Base-by-base conservation (phyloP, 2,113 vertebrate species). In the Cacatua alba region DNA sequence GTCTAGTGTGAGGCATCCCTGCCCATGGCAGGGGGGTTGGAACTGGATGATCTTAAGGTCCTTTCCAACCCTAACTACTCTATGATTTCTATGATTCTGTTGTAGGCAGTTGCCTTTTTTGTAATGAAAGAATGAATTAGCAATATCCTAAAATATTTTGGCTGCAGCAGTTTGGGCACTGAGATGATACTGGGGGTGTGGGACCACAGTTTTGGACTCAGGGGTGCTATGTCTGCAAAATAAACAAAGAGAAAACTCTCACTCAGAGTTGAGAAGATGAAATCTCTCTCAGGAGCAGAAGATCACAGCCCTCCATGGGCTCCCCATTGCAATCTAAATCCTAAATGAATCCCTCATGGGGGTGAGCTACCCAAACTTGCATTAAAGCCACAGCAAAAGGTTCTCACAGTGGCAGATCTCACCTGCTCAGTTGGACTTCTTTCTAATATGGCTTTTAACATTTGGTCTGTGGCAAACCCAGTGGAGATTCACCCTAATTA, bases 371-470 rank as follows among this genome's bases (percentile, higher is more conserved):
- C 82, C 65, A 55, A 71, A 62, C 49, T 71, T 55, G 48, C 57
- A 23, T 92, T 72, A 65, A 93, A 84, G 46, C 65, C 55, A 17
- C 69, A 55, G 83, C 0, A 0, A 92, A 86, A 93, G 90, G 62
- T 93, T 86, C 80, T 88, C 41, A 0, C 6, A 7, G 65, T 71
- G 65, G 44, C 88, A 84, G 35, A 72, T 86, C 72, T 96, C 72
- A 90, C 94, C 92, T 93, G 72, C 71, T 82, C 76, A 24, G 64
- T 88, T 80, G 75, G 90, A 75, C 79, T 75, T 92, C 72, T 90
- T 86, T 60, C 21, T 11, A 7, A 17, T 84, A 14, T 0, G 2
- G 64, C 81, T 89, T 95, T 71, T 92, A 87, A 86, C 91, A 62
- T 92, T 94, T 89, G 74, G 29, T 60, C 24, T 72, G 55, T 49